Conservation (phyloP, 2,888 invertebrate species). For the Melangyna quadrimaculata region DNA sequence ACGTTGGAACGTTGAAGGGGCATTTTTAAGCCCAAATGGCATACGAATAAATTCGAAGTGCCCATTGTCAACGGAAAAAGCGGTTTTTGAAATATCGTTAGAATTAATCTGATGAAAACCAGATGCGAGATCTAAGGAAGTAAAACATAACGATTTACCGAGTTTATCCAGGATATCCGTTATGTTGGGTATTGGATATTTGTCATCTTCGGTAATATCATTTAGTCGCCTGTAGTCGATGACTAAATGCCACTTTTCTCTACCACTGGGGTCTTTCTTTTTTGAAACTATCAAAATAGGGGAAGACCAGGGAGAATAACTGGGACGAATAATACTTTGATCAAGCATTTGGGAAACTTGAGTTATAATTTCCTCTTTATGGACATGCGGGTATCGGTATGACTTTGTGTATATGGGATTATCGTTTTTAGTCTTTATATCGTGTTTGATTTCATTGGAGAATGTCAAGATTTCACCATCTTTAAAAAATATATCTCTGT, state of each 20-base stretch:
- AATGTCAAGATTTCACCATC: conserved; percentile 72
- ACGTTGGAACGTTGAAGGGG: conserved; percentile 55
- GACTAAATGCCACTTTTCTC: conserved; percentile 50
- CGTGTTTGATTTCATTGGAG: conserved; percentile 73
- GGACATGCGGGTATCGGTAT: conserved; percentile 73
- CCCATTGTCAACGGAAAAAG: conserved; percentile 66
- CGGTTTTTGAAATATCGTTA: conserved; percentile 67
- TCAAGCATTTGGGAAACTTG: conserved; percentile 72
- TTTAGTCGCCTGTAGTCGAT: conserved; percentile 36
- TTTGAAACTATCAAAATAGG: conserved; percentile 44
- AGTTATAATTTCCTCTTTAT: conserved; percentile 74
- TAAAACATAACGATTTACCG: conserved; percentile 77
- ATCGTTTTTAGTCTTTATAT: conserved; percentile 73
- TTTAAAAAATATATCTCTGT: conserved; percentile 56
- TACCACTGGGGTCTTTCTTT: conserved; percentile 40
- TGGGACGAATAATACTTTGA: conserved; percentile 40
- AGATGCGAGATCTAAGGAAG: conserved; percentile 74
- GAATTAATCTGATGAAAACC: conserved; percentile 76
- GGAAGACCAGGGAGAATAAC: conserved; percentile 46
- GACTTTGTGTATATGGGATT: conserved; percentile 69
- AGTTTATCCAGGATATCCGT: conserved; percentile 76
- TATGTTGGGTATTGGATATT: conserved; percentile 33
- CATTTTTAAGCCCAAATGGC: conserved; percentile 68
- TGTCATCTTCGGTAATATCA: conserved; percentile 8
- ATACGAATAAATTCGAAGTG: conserved; percentile 61